Percentiles rank a stretch among this genome's conserved stretches.
phyloP scores from a whole-genome alignment of 2,888 invertebrate species.

The Lagria hirta region DNA sequence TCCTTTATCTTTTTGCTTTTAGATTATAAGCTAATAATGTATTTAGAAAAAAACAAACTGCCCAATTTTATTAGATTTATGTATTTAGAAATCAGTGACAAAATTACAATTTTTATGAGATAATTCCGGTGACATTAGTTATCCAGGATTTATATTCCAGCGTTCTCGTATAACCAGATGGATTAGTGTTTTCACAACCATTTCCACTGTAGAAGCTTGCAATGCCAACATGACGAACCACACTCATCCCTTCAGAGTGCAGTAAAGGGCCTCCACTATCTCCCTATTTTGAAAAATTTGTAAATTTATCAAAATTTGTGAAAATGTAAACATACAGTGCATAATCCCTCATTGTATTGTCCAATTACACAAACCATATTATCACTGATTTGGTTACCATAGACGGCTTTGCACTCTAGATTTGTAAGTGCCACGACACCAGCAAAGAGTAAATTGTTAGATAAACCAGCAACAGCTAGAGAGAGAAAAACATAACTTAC shows the following conservation, averaged over 20 bases:
- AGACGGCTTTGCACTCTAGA: constrained; percentile 1
- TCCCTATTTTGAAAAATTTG: constrained; percentile 1
- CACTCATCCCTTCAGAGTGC: no score
- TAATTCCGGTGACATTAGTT: no score
- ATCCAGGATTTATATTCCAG: no score
- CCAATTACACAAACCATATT: constrained; percentile 4
- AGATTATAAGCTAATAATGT: no score
- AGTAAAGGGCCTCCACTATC: constrained; percentile 8
- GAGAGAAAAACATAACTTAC: no score
- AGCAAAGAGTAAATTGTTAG: not conserved
- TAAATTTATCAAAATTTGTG: not conserved
- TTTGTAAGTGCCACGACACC: not conserved
- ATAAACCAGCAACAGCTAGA: not conserved
- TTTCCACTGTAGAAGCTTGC: constrained; percentile 12
- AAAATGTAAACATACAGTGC: constrained; percentile 2
- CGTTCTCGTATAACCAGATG: constrained; percentile 7
- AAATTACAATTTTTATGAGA: no score
- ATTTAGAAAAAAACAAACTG: no score
- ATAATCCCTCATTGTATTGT: constrained; percentile 6
- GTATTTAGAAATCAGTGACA: no score
- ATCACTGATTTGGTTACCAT: constrained; percentile 4
- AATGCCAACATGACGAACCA: no score
- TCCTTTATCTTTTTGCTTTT: no score
- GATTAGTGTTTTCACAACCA: constrained; percentile 12
- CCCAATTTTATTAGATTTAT: no score